These are phyloP conservation scores for Andrena trimmerana DNA, from an alignment of 2,888 invertebrate species.

Conservation along the genomic window DNA sequence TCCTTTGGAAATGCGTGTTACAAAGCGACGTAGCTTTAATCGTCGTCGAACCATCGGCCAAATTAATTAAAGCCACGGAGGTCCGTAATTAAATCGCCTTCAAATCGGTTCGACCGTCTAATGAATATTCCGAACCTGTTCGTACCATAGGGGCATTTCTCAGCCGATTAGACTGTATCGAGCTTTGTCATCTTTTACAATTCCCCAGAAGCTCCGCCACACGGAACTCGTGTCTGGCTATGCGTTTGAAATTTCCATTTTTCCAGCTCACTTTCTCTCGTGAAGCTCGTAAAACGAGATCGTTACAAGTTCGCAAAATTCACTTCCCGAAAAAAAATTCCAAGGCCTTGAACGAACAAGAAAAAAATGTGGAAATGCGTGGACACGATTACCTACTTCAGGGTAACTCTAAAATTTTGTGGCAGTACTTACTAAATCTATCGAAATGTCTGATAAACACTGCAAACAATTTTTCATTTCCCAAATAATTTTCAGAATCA, in stretches of 20 bases:
- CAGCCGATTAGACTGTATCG: slow-evolving; percentile 67
- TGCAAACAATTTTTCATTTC: not conserved
- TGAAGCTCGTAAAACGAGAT: slow-evolving; percentile 13
- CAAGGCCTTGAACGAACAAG: not conserved
- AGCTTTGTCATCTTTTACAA: slow-evolving; percentile 60
- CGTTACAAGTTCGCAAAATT: slow-evolving; percentile 2
- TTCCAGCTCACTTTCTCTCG: slow-evolving; percentile 15
- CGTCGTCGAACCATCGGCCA: slow-evolving; percentile 78
- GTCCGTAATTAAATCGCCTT: slow-evolving; percentile 80
- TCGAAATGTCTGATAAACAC: not conserved
- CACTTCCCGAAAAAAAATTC: slow-evolving; percentile 2
- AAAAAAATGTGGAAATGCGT: not conserved
- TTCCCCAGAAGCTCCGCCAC: slow-evolving; percentile 39
- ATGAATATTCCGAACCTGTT: slow-evolving; percentile 79
- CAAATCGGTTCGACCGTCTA: slow-evolving; percentile 78
- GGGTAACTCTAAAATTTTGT: not conserved
- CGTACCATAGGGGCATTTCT: slow-evolving; percentile 66
- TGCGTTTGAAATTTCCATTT: slow-evolving; percentile 33
- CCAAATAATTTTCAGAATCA: not conserved
- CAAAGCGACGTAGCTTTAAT: slow-evolving; percentile 71
- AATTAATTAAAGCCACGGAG: slow-evolving; percentile 81
- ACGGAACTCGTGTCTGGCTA: slow-evolving; percentile 5
- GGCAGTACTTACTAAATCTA: not conserved
- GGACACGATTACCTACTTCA: not conserved
- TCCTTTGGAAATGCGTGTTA: slow-evolving; percentile 25